Evolutionary conservation across 1,140 invertebrate species (phyloP).

Genomic region (Marisa cornuarietis): DNA sequence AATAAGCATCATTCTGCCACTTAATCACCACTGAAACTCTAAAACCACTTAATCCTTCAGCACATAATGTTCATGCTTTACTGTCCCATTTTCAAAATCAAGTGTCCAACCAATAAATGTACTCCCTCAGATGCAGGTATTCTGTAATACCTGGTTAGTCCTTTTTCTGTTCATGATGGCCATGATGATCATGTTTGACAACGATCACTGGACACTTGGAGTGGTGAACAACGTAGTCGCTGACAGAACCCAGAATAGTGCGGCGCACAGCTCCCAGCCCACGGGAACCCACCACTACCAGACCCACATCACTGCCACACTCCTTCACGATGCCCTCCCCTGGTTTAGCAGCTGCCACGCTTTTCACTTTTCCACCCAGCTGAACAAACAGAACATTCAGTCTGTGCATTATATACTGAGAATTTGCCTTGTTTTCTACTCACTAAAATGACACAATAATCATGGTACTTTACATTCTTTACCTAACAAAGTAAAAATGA

Average conservation of each 20-base stretch:
- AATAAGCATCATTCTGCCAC: too few relatives aligned
- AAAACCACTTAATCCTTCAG: too few relatives aligned
- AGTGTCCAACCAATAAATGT: too few relatives aligned
- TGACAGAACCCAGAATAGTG: conserved; percentile 51
- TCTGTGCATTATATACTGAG: neutral
- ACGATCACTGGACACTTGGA: conserved; percentile 47
- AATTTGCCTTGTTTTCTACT: neutral
- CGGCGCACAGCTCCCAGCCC: conserved; percentile 43
- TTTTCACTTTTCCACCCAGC: conserved; percentile 45
- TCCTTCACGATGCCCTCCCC: conserved; percentile 51
- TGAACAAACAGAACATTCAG: conserved; percentile 21
- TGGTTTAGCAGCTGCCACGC: conserved; percentile 39
- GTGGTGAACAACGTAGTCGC: conserved; percentile 54
- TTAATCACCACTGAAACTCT: too few relatives aligned
- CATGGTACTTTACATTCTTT: neutral
- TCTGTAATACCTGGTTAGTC: neutral
- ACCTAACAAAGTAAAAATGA: neutral
- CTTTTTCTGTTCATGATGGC: neutral
- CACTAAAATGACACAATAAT: too few relatives aligned
- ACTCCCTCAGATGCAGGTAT: too few relatives aligned
- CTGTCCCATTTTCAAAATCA: too few relatives aligned
- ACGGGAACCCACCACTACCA: conserved; percentile 47
- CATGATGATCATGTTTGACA: conserved; percentile 27
- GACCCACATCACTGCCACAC: conserved; percentile 37
- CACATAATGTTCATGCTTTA: too few relatives aligned